phyloP scores from a whole-genome alignment of 2,113 vertebrate species.

The Thermophis baileyi region DNA sequence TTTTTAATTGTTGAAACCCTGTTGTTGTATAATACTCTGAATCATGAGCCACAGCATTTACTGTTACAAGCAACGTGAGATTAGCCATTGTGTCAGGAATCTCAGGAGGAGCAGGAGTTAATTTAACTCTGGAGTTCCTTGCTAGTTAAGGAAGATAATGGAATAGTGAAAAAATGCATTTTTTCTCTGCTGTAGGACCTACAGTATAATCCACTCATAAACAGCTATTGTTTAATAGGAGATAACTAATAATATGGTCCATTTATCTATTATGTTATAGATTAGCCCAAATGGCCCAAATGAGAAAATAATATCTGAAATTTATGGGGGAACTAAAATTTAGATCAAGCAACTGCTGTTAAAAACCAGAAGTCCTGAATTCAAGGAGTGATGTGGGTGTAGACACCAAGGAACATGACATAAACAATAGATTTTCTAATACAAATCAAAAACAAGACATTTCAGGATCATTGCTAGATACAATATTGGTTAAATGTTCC shows the following conservation, averaged over 20 bases:
- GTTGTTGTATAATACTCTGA: background rate
- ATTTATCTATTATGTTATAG: background rate
- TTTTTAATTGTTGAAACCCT: background rate
- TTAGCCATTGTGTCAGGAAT: background rate
- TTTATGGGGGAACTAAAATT: background rate
- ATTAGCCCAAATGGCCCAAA: background rate
- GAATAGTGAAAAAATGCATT: background rate
- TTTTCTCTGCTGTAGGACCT: background rate
- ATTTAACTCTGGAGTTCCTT: background rate
- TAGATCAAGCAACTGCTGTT: background rate
- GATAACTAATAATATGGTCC: background rate
- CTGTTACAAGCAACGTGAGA: background rate
- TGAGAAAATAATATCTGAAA: background rate
- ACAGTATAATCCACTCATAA: background rate
- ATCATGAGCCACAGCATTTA: background rate
- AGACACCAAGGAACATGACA: background rate
- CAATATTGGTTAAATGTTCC: background rate
- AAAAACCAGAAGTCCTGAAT: background rate
- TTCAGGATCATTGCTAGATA: background rate
- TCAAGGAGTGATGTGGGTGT: background rate
- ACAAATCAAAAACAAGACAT: background rate
- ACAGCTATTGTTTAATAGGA: background rate
- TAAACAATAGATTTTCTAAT: background rate
- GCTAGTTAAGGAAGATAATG: background rate
- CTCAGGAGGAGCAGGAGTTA: background rate